Base-by-base conservation (phyloP, 2,888 invertebrate species). In the Deilephila porcellus region DNA sequence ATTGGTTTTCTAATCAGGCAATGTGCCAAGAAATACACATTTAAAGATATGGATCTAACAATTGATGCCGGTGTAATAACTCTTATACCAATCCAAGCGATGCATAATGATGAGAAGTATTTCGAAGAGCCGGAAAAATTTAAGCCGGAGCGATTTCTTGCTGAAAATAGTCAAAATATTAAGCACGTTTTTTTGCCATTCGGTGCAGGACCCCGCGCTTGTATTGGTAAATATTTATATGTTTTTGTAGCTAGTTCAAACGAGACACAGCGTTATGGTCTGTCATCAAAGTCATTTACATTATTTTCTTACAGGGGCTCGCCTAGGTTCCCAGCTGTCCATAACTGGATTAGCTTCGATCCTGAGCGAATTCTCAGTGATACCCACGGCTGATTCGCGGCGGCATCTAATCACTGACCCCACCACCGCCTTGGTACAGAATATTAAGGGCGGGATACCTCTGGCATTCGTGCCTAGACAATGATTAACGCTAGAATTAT, bases 91-190 rank as follows among this genome's bases (percentile, higher is more conserved):
- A 72, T 81, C 6, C 81, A 84, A 60, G 83, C 81, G 0, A 74
- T 86, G 37, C 85, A 85, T n/a, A 80, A 79, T 59, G 85, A 86
- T 59, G 79, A 80, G 34, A 75, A 78, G 34, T 83, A 82, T 71
- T 86, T 82, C 67, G 77, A 82, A 2, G 73, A 81, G 0, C 84
- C 85, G 1, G 72, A 79, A 7, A 77, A 82, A 72, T 86, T 86
- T 73, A 77, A 75, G 0, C 85, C 84, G 0, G 84, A 85, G 37
- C 77, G 85, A 53, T 86, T 86, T 67, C 52, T 64, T 25, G 71
- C 74, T 0, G 77, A 76, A 14, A 76, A 77, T 17, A 59, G 60
- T 1, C 71, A 78, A 78, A 32, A 32, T 32, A 32, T 32, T 0
- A 80, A 82, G 8, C 79, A 76, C 62, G 77, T 79, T 0, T 84